These are phyloP conservation scores for Hemiscyllium ocellatum DNA, from an alignment of 2,113 vertebrate species.

Conservation along the genomic window DNA sequence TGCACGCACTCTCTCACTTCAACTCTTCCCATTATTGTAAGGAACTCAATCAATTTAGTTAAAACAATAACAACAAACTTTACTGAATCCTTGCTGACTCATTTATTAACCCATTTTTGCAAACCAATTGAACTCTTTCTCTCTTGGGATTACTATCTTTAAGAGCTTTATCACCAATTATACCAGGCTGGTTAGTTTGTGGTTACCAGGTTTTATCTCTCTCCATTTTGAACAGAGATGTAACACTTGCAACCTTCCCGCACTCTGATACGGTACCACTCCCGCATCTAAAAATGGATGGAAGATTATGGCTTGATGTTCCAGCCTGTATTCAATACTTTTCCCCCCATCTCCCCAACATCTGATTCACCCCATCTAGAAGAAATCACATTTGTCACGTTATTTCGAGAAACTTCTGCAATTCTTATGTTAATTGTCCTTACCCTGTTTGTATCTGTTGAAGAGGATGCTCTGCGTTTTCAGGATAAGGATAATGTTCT, in stretches of 20 bases:
- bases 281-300: background rate
- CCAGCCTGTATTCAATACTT: background rate
- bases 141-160: background rate
- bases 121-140: background rate
- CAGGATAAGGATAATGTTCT: slow-evolving; percentile 96
- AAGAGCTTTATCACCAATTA: background rate
- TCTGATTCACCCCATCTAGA: background rate
- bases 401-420: background rate
- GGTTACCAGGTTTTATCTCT: background rate
- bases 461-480: slow-evolving; percentile 97
- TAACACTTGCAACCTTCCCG: background rate
- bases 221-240: background rate
- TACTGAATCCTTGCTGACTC: background rate
- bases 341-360: background rate
- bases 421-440: background rate
- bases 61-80: no score
- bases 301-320: background rate
- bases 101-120: background rate
- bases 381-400: background rate
- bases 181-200: background rate
- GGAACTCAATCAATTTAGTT: background rate
- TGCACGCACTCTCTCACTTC: background rate
- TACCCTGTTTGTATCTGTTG: slow-evolving; percentile 88
- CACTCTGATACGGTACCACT: background rate
- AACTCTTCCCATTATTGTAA: background rate